phyloP scores from a whole-genome alignment of 2,797 vertebrate genomes.

The Urophycis tenuis region DNA sequence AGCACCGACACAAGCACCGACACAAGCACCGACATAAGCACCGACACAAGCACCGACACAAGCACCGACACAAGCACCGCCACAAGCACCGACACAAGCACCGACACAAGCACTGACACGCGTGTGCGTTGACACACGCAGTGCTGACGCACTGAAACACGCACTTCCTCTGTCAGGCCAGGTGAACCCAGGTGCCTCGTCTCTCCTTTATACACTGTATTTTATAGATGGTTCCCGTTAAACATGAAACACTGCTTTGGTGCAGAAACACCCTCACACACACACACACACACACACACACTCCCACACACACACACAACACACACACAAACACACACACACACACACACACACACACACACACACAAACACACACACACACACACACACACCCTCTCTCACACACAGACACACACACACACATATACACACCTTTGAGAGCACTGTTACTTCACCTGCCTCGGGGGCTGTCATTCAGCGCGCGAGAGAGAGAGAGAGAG shows the following conservation, averaged over 20 bases:
- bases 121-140: no score
- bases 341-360: constrained; percentile 11
- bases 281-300: constrained; percentile 23
- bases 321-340: constrained; percentile 16
- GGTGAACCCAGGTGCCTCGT: constrained; percentile 51
- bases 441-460: constrained; percentile 31
- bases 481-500: no score
- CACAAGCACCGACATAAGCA: not conserved
- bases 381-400: constrained; percentile 19
- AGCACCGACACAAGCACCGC: no score
- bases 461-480: constrained; percentile 59
- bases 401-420: constrained; percentile 16
- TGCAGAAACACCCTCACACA: constrained; percentile 27
- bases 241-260: constrained; percentile 62
- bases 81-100: no score
- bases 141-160: constrained; percentile 3
- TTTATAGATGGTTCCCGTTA: constrained; percentile 65
- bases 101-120: no score
- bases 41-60: constrained; percentile 7
- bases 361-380: constrained; percentile 43
- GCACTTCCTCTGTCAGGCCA: constrained; percentile 18
- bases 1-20: not conserved
- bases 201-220: constrained; percentile 45
- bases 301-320: constrained; percentile 11
- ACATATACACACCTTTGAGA: constrained; percentile 7